Percentiles rank a stretch among this genome's conserved stretches.
Conservation (phyloP, 2,113 vertebrate species). For the Harpagus bidentatus region DNA sequence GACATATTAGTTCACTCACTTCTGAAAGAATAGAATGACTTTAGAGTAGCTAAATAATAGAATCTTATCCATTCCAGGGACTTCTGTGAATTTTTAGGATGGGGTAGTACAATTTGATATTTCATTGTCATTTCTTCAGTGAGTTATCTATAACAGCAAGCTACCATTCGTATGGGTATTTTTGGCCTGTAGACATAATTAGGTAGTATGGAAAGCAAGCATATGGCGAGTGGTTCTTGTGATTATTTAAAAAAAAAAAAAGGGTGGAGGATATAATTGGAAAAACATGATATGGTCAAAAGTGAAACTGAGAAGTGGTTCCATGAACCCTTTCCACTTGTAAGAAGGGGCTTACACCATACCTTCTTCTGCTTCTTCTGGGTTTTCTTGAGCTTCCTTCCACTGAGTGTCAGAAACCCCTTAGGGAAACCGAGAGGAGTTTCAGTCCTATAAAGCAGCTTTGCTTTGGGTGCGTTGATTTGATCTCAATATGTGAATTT, state of each 20-base stretch:
- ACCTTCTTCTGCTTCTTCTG: not conserved
- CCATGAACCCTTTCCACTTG: accelerated
- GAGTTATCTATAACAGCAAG: not conserved
- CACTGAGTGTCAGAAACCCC: not conserved
- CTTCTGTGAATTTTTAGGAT: not conserved
- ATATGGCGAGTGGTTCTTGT: not conserved
- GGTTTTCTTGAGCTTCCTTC: not conserved
- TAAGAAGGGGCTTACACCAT: too few relatives aligned
- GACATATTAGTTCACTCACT: not conserved
- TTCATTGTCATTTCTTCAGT: too few relatives aligned
- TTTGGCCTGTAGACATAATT: not conserved
- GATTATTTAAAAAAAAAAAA: not conserved
- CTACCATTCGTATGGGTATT: accelerated
- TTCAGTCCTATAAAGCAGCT: not conserved
- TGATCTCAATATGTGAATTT: not conserved
- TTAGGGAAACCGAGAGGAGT: not conserved
- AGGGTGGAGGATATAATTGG: not conserved
- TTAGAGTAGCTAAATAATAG: not conserved
- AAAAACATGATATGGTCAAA: not conserved
- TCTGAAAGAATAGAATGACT: not conserved
- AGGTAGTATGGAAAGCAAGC: not conserved
- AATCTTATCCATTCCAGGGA: not conserved
- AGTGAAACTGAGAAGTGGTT: not conserved
- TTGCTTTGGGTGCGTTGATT: not conserved
- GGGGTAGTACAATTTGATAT: not conserved